phyloP scores from a whole-genome alignment of 2,888 invertebrate genomes.

The Drosophila histrio region DNA sequence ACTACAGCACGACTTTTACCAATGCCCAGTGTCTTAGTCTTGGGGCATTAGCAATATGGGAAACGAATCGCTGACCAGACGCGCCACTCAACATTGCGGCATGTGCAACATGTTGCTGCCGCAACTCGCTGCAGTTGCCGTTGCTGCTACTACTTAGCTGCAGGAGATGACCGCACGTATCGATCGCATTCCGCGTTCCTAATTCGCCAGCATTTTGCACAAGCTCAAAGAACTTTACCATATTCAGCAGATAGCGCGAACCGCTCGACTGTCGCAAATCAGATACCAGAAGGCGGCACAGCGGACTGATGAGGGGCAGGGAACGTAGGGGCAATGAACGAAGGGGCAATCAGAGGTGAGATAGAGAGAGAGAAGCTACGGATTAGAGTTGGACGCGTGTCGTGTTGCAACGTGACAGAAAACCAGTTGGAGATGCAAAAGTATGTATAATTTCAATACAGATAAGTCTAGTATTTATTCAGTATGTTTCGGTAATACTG shows the following conservation, averaged over 20 bases:
- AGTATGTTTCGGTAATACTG: too few relatives aligned
- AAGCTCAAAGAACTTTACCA: constrained; percentile 60
- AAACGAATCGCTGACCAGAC: constrained; percentile 77
- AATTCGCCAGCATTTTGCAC: constrained; percentile 76
- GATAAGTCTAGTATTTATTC: too few relatives aligned
- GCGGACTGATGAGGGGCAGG: neutral
- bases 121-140: constrained; percentile 14
- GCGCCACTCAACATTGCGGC: constrained; percentile 71
- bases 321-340: neutral
- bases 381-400: constrained; percentile 10
- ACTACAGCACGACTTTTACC: constrained; percentile 49
- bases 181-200: constrained; percentile 81
- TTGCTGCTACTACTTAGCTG: constrained; percentile 54
- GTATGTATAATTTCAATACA: neutral
- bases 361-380: neutral
- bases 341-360: neutral
- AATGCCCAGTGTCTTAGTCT: constrained; percentile 7
- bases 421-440: neutral
- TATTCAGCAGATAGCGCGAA: constrained; percentile 69
- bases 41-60: constrained; percentile 78
- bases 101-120: constrained; percentile 74
- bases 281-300: constrained; percentile 59
- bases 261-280: constrained; percentile 77
- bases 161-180: constrained; percentile 77
- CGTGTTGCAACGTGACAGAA: neutral